A percentile compares a stretch with the other conserved stretches of the same genome.
Conservation (phyloP, 1,140 invertebrate genomes). For the Charaxes varanes region DNA sequence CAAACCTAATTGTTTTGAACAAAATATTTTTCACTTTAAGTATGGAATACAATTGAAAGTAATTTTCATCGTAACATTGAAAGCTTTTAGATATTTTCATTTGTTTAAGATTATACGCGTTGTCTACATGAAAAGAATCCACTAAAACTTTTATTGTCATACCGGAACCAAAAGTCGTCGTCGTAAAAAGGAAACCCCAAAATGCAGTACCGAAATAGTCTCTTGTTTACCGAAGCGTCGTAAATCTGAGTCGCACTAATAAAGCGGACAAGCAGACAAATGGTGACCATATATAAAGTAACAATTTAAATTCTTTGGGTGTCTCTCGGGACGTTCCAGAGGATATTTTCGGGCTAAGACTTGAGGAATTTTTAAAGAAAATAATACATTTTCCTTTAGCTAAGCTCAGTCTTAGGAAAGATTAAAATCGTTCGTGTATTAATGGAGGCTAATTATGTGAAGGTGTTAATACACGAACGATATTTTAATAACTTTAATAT, state of each 20-base stretch:
- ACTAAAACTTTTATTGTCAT: not conserved
- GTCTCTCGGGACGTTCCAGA: conserved; percentile 24
- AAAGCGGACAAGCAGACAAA: conserved; percentile 55
- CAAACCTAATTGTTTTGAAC: no score
- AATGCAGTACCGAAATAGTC: conserved; percentile 4
- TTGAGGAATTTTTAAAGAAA: conserved; percentile 14
- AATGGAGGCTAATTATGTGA: no score
- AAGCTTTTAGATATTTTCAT: no score
- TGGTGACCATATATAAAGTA: conserved; percentile 42
- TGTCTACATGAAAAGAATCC: not conserved
- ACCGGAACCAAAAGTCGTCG: not conserved
- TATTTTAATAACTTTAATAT: no score
- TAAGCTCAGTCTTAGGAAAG: no score
- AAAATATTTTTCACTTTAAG: no score
- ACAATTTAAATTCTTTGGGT: conserved; percentile 50
- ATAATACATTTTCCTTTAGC: no score
- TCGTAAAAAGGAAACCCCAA: conserved; percentile 1
- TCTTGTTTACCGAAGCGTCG: conserved; percentile 12
- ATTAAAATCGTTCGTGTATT: no score
- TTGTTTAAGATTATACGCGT: no score
- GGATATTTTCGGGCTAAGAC: conserved; percentile 26
- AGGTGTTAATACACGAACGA: no score
- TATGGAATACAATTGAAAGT: no score
- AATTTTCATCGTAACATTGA: no score
- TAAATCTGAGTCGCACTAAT: conserved; percentile 46